Base-by-base conservation (phyloP, 2,888 invertebrate genomes). In the Ophion costatus region DNA sequence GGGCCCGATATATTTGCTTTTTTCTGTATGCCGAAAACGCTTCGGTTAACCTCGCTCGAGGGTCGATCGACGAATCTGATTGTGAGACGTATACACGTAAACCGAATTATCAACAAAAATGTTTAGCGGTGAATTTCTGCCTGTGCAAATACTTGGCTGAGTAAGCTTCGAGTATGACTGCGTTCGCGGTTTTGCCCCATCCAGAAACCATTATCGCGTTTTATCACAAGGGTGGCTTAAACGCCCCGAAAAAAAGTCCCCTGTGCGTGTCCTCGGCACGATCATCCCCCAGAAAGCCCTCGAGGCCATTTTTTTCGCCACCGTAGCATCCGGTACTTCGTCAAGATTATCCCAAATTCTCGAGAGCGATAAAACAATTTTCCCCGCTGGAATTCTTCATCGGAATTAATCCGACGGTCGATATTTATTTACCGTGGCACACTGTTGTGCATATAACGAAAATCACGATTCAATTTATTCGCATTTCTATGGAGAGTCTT, bases 401-500 rank as follows among this genome's bases (percentile, higher is more conserved):
- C 80, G 38, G 45, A 22, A 82, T 82, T 76, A 71, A 80, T 85
- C 76, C 22, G 22, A 24, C 71, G 33, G 29, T 69, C 74, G 71
- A 82, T 78, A 73, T 67, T 73, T 69, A 59, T 78, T 59, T 14
- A 38, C 51, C 45, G 64, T n/a, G 20, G 20, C 20, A 14, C 64
- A 20, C 51, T 14, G 38, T n/a, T 59, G 61, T 45, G 51, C 61
- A 42, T 20, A 78, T 56, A 80, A 57, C 74, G 71, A 66, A 80
- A 82, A 69, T 77, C 45, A 73, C 63, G 64, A 57, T 82, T 69
- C 76, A 77, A 85, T 85, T 82, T 77, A 80, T 85, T 82, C 74
- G 67, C 24, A 77, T 82, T 74, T 61, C 51, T 14, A 71, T 51
- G 59, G 63, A 69, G 57, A 56, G 20, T 56, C 17, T 66, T 59